Percentiles rank a stretch among this genome's conserved stretches.
phyloP scores from a whole-genome alignment of 1,140 invertebrate species.

The Eupeodes corollae region DNA sequence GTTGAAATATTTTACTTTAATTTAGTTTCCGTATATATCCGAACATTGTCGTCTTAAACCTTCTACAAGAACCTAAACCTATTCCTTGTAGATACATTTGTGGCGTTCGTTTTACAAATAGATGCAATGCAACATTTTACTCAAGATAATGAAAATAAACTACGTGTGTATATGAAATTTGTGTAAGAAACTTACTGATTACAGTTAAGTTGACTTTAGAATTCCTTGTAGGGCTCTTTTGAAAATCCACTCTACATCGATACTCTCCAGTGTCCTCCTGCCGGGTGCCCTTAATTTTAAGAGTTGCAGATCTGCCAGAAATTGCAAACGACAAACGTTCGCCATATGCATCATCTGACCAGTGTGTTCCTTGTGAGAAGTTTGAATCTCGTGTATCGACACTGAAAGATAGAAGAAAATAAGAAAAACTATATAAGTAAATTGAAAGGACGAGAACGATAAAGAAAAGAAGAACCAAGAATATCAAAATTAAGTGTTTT shows the following conservation, averaged over 20 bases:
- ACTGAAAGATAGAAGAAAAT: conserved; percentile 41
- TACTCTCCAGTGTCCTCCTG: conserved; percentile 68
- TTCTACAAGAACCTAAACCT: too few relatives aligned
- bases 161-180: neutral
- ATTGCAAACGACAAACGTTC: conserved; percentile 51
- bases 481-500: too few relatives aligned
- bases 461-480: neutral
- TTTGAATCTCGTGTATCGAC: conserved; percentile 53
- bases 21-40: too few relatives aligned
- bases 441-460: neutral
- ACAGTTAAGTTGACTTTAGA: conserved; percentile 77
- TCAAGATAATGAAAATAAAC: too few relatives aligned
- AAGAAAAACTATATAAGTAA: neutral
- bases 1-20: too few relatives aligned
- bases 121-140: too few relatives aligned
- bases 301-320: conserved; percentile 49
- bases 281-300: conserved; percentile 53
- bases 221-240: conserved; percentile 75
- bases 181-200: conserved; percentile 59
- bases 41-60: too few relatives aligned
- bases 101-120: too few relatives aligned
- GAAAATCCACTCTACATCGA: conserved; percentile 79
- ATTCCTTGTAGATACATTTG: too few relatives aligned
- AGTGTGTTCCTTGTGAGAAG: conserved; percentile 52
- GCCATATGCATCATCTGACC: conserved; percentile 51